phyloP scores from a whole-genome alignment of 2,888 invertebrate genomes.

The Cryptus armator region DNA sequence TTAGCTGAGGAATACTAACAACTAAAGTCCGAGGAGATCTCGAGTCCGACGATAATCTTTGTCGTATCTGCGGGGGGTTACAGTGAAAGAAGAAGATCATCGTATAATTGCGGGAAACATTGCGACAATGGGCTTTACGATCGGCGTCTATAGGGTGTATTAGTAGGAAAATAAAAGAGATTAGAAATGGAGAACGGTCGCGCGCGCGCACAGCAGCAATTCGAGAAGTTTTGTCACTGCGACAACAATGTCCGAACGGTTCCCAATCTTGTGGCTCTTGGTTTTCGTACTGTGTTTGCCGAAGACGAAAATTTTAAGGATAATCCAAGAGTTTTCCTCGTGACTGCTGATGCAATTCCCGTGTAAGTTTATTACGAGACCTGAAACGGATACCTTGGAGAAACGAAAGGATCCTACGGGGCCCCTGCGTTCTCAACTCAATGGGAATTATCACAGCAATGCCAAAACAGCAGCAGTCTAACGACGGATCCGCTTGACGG shows the following conservation, averaged over 20 bases:
- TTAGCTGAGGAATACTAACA: slow-evolving; percentile 30
- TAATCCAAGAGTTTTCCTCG: slow-evolving; percentile 62
- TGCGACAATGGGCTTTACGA: slow-evolving; percentile 65
- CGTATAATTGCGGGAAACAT: slow-evolving; percentile 68
- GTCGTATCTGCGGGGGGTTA: background rate
- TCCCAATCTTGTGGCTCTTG: background rate
- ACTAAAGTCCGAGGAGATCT: slow-evolving; percentile 13
- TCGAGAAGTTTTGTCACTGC: slow-evolving; percentile 41
- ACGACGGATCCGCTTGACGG: slow-evolving; percentile 66
- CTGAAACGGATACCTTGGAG: slow-evolving; percentile 56
- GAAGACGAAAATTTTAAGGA: slow-evolving; percentile 40
- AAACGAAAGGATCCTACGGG: background rate
- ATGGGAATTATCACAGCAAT: slow-evolving; percentile 45
- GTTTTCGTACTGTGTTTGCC: slow-evolving; percentile 30
- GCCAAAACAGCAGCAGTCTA: slow-evolving; percentile 56
- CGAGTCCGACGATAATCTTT: slow-evolving; percentile 52
- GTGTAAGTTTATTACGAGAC: slow-evolving; percentile 61
- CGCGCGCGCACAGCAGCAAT: slow-evolving; percentile 39
- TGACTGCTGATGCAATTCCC: slow-evolving; percentile 67
- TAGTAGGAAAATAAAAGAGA: slow-evolving; percentile 50
- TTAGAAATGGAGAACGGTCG: slow-evolving; percentile 69
- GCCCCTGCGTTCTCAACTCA: slow-evolving; percentile 10
- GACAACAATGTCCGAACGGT: slow-evolving; percentile 27
- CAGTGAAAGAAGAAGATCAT: slow-evolving; percentile 35
- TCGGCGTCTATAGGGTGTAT: slow-evolving; percentile 32